Conservation (phyloP, 2,113 vertebrate genomes). For the Triplophysa dalaica region DNA sequence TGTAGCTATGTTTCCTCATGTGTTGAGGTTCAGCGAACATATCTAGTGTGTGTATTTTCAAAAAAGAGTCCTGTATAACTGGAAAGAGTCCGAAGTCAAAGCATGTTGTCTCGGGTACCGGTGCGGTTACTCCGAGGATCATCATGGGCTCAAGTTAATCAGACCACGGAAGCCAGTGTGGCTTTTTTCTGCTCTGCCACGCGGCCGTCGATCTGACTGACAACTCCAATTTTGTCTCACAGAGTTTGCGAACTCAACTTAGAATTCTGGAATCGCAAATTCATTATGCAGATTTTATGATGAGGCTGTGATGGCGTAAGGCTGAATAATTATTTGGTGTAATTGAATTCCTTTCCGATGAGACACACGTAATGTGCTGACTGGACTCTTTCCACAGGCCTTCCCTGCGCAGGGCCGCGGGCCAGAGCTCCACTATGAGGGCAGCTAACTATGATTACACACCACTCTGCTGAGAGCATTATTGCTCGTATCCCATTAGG, state of each 20-base stretch:
- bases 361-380: conserved; percentile 60
- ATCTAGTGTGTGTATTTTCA: conserved; percentile 2
- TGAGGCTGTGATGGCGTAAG: conserved; percentile 43
- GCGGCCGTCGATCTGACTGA: neutral
- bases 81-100: conserved; percentile 46
- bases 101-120: conserved; percentile 22
- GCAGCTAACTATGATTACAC: conserved; percentile 48
- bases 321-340: conserved; percentile 54
- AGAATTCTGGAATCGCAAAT: conserved; percentile 31
- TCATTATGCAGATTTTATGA: conserved; percentile 54
- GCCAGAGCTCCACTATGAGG: conserved; percentile 64
- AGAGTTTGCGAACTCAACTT: neutral
- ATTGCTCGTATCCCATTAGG: conserved; percentile 38
- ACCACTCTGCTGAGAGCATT: conserved; percentile 15
- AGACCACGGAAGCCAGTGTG: conserved; percentile 16
- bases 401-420: conserved; percentile 63
- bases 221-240: neutral
- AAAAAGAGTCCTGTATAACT: neutral
- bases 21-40: conserved; percentile 11
- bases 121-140: neutral
- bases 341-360: conserved; percentile 52
- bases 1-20: conserved; percentile 12
- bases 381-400: conserved; percentile 67
- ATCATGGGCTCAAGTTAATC: conserved; percentile 32
- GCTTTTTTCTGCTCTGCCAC: neutral